A percentile compares a stretch with the other conserved stretches of the same genome.
phyloP scores from a whole-genome alignment of 2,113 vertebrate species.

The Amphiprion percula region DNA sequence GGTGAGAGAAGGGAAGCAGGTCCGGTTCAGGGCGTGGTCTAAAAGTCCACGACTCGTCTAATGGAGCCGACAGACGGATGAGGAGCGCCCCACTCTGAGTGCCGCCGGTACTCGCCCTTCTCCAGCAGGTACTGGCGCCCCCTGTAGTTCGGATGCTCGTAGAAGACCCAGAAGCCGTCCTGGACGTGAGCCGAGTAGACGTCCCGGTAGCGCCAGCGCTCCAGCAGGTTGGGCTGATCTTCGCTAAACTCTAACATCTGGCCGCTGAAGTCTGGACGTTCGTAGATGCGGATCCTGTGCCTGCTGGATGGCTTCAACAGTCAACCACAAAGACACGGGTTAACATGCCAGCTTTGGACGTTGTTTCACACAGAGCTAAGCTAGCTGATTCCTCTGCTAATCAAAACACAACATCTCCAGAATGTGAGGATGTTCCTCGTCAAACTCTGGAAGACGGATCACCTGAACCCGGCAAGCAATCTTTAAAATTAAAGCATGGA shows the following conservation, averaged over 20 bases:
- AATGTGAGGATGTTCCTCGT: too few relatives aligned
- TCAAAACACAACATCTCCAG: too few relatives aligned
- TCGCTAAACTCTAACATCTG: conserved; percentile 67
- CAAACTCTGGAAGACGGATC: too few relatives aligned
- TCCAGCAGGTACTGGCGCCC: conserved; percentile 76
- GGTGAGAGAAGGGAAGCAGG: neutral
- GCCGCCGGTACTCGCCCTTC: conserved; percentile 70
- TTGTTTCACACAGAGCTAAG: too few relatives aligned
- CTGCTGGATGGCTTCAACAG: conserved; percentile 30
- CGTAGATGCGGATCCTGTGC: conserved; percentile 62
- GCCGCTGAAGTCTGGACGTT: conserved; percentile 65
- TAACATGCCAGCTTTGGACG: neutral
- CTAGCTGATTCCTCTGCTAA: too few relatives aligned
- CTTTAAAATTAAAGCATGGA: too few relatives aligned
- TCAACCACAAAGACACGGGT: neutral
- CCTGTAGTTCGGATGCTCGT: conserved; percentile 70
- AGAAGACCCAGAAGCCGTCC: conserved; percentile 73
- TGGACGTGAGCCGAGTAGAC: conserved; percentile 65
- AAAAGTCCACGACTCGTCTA: conserved; percentile 43
- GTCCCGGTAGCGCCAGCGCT: conserved; percentile 57
- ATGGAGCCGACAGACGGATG: conserved; percentile 65
- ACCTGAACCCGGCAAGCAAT: too few relatives aligned
- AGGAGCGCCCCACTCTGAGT: conserved; percentile 70
- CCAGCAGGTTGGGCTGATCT: conserved; percentile 56
- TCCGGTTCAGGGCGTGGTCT: neutral